phyloP scores from a whole-genome alignment of 2,797 vertebrate genomes.

The Vireo griseus region DNA sequence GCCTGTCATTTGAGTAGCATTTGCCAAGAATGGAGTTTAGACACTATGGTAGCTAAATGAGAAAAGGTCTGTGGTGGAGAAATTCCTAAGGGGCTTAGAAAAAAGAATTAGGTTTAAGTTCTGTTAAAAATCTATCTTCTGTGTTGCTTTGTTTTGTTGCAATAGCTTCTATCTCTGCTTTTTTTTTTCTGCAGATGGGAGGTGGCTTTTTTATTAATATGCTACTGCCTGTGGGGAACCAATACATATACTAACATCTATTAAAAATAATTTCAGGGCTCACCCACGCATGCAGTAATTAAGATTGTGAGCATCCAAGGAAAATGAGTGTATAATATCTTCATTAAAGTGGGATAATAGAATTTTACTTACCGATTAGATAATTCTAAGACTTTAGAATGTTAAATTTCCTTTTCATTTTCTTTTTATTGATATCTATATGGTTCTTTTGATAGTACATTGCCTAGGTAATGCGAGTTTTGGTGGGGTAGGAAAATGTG shows the following conservation, averaged over 20 bases:
- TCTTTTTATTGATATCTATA: constrained; percentile 60
- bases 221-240: constrained; percentile 10
- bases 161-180: not conserved
- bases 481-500: not conserved
- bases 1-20: not conserved
- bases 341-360: constrained; percentile 69
- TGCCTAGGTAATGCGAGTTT: constrained; percentile 36
- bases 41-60: not conserved
- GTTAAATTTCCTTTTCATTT: constrained; percentile 47
- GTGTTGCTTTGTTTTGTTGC: not conserved
- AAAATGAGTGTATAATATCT: constrained; percentile 74
- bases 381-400: constrained; percentile 60
- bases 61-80: not conserved
- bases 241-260: constrained; percentile 45
- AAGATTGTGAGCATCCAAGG: constrained; percentile 61
- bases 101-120: not conserved
- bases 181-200: not conserved
- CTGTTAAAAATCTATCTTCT: not conserved
- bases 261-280: constrained; percentile 67
- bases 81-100: not conserved
- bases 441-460: constrained; percentile 37
- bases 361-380: constrained; percentile 71
- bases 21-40: not conserved
- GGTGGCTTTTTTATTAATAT: constrained; percentile 3
- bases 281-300: constrained; percentile 57